Percentiles rank a stretch among this genome's conserved stretches.
These are phyloP conservation scores for Esox masquinongy DNA, from an alignment of 2,797 vertebrate species.

Conservation along the genomic window DNA sequence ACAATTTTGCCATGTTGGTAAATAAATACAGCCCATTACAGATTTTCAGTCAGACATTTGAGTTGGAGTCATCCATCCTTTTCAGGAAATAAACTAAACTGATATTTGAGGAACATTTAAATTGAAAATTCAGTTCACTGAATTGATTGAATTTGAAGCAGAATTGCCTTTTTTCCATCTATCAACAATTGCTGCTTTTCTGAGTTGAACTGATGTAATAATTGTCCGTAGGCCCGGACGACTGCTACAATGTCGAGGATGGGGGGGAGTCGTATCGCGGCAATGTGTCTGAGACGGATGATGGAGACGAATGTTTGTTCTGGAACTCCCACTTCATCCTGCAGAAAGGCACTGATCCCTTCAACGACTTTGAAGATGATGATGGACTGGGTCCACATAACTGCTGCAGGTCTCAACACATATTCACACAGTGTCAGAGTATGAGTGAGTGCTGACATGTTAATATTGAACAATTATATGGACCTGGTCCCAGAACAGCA, in stretches of 20 bases:
- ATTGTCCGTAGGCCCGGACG: conserved; percentile 59
- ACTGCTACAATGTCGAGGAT: conserved; percentile 65
- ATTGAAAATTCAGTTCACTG: not conserved
- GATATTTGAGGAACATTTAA: not conserved
- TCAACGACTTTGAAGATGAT: conserved; percentile 46
- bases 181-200: not conserved
- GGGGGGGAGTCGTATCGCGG: conserved; percentile 76
- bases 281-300: conserved; percentile 69
- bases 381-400: conserved; percentile 76
- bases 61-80: not conserved
- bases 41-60: not conserved
- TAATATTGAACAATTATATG: not conserved
- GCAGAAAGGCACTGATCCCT: conserved; percentile 55
- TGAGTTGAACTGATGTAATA: conserved; percentile 15
- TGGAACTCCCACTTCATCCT: conserved; percentile 79
- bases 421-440: not conserved
- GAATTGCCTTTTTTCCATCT: not conserved
- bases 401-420: conserved; percentile 71
- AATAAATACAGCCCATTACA: conserved; percentile 34
- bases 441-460: not conserved
- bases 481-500: not conserved
- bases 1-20: conserved; percentile 74
- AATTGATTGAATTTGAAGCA: not conserved
- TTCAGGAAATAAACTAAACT: not conserved
- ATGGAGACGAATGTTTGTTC: conserved; percentile 70